Percentiles rank a stretch among this genome's conserved stretches.
Evolutionary conservation across 2,888 invertebrate species (phyloP).

Genomic region (Agrochola macilenta): DNA sequence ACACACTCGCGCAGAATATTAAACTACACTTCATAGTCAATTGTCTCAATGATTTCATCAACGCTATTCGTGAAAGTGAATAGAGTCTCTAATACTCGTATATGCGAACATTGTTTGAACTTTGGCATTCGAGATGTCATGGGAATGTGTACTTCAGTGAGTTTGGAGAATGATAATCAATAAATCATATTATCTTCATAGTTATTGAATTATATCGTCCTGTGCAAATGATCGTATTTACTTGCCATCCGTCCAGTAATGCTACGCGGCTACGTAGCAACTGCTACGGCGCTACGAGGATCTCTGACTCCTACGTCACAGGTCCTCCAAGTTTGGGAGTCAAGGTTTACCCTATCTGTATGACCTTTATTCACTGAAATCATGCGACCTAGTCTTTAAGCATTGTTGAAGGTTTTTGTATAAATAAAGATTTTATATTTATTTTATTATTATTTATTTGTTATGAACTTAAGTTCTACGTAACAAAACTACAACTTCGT

Average conservation of each 20-base stretch:
- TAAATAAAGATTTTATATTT: no score
- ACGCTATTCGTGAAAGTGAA: background rate
- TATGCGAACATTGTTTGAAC: slow-evolving; percentile 2
- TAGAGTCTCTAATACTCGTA: background rate
- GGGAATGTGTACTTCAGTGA: background rate
- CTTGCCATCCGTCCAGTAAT: no score
- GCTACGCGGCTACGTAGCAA: background rate
- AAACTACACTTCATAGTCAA: slow-evolving; percentile 13
- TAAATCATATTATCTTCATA: background rate
- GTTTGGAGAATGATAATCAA: background rate
- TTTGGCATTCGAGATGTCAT: background rate
- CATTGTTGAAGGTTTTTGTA: no score
- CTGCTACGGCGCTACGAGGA: background rate
- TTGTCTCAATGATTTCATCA: slow-evolving; percentile 21
- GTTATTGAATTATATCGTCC: background rate
- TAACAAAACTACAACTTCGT: background rate
- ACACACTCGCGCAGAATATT: slow-evolving; percentile 12
- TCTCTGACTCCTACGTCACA: no score
- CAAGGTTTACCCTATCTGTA: no score
- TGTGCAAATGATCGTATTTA: background rate
- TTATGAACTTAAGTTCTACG: slow-evolving; percentile 6
- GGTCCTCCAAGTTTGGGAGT: no score
- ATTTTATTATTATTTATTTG: background rate
- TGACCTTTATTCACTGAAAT: no score
- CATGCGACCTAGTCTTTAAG: no score